Percentiles rank a stretch among this genome's conserved stretches.
phyloP scores from a whole-genome alignment of 2,113 vertebrate genomes.

The Panthera tigris region DNA sequence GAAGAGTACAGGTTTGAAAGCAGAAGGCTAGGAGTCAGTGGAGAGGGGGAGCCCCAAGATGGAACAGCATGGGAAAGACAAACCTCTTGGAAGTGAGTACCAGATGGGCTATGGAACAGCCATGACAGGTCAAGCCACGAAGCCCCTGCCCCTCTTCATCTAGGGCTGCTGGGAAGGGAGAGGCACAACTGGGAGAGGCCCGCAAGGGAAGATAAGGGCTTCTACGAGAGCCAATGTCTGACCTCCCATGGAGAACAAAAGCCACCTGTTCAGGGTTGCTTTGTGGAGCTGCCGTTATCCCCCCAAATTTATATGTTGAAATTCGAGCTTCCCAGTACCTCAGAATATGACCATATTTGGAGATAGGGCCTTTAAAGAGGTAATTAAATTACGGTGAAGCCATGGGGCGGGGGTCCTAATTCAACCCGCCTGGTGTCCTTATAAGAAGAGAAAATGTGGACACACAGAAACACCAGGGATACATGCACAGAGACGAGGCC shows the following conservation, averaged over 20 bases:
- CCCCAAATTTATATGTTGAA: not conserved
- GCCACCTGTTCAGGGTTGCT: not conserved
- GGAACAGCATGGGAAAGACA: not conserved
- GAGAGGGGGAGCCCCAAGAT: not conserved
- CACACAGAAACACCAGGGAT: not conserved
- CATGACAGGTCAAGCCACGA: not conserved
- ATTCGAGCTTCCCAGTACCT: not conserved
- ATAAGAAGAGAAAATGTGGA: not conserved
- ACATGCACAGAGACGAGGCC: not conserved
- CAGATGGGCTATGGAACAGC: not conserved
- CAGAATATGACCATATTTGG: not conserved
- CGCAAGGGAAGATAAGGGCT: not conserved
- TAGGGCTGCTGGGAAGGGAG: not conserved
- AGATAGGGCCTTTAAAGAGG: not conserved
- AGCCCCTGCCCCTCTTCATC: not conserved
- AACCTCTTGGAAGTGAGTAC: rapidly evolving
- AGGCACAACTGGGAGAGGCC: not conserved
- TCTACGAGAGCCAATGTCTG: not conserved
- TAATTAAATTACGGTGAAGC: not conserved
- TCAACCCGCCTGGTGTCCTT: not conserved
- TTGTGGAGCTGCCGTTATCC: not conserved
- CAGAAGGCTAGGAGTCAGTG: not conserved
- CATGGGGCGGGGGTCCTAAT: not conserved
- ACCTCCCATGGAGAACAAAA: not conserved
- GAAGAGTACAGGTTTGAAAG: not conserved